Percentiles rank a stretch among this genome's conserved stretches.
phyloP scores from a whole-genome alignment of 2,888 invertebrate genomes.

The Tenthredo distinguenda region DNA sequence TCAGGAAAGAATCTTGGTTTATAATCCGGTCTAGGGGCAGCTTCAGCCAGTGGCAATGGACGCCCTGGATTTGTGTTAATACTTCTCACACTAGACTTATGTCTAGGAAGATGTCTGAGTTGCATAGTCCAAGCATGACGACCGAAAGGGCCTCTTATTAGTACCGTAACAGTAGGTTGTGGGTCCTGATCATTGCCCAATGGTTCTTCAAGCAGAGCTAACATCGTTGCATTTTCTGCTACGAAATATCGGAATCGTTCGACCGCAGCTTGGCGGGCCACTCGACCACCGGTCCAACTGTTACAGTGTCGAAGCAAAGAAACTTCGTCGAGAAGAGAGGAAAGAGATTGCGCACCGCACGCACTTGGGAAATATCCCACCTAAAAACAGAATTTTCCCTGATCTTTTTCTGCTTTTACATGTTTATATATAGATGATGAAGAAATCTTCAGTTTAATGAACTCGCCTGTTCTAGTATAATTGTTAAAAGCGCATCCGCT shows the following conservation, averaged over 20 bases:
- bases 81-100: conserved; percentile 86
- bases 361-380: conserved; percentile 92
- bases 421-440: too few relatives aligned
- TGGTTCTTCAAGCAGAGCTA: conserved; percentile 95
- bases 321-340: conserved; percentile 93
- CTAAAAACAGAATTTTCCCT: conserved; percentile 73
- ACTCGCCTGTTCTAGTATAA: conserved; percentile 91
- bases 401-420: background rate
- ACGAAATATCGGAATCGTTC: conserved; percentile 93
- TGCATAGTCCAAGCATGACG: conserved; percentile 97
- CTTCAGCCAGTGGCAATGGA: conserved; percentile 88
- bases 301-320: conserved; percentile 89
- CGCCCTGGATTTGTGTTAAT: conserved; percentile 84
- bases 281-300: conserved; percentile 80
- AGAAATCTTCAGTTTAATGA: background rate
- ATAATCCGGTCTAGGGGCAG: conserved; percentile 84
- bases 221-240: conserved; percentile 92
- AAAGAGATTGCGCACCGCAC: conserved; percentile 90
- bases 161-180: conserved; percentile 93
- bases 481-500: conserved; percentile 95
- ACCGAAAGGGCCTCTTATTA: conserved; percentile 96
- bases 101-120: conserved; percentile 91
- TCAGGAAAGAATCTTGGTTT: conserved; percentile 90
- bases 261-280: conserved; percentile 82
- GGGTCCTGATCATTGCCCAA: conserved; percentile 96